A percentile compares a stretch with the other conserved stretches of the same genome.
Evolutionary conservation across 30 jellyfish, hydroid and myxozoan species (phyloP).

Genomic region (Aurelia sp.): DNA sequence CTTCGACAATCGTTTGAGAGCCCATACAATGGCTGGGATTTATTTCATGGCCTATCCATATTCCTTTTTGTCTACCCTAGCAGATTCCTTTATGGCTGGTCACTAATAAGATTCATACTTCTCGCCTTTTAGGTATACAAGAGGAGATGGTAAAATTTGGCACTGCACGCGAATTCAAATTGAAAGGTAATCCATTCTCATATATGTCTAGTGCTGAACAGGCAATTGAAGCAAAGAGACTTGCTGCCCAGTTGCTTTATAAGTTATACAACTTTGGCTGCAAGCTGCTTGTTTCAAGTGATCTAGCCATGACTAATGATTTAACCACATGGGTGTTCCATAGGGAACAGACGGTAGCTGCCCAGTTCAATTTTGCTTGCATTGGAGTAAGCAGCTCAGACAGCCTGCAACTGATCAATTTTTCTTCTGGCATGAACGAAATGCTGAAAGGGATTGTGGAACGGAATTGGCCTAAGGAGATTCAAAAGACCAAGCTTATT

Average conservation of each 20-base stretch:
- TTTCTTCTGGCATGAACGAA: not conserved
- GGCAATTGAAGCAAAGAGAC: slow-evolving; percentile 4
- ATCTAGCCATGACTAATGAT: not conserved
- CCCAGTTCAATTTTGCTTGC: slow-evolving; percentile 15
- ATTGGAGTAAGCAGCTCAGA: slow-evolving; percentile 3
- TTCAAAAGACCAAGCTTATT: not conserved
- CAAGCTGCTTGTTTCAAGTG: slow-evolving; percentile 20
- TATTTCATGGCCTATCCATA: too few species aligned
- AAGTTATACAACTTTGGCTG: slow-evolving; percentile 16
- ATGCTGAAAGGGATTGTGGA: not conserved
- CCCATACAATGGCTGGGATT: too few species aligned
- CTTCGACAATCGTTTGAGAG: too few species aligned
- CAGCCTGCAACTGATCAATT: not conserved
- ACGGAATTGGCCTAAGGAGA: slow-evolving; percentile 31
- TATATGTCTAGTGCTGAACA: not conserved
- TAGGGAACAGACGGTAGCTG: slow-evolving; percentile 9
- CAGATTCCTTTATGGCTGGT: too few species aligned
- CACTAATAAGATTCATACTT: too few species aligned
- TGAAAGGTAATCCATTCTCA: slow-evolving; percentile 15
- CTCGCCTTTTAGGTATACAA: slow-evolving; percentile 3
- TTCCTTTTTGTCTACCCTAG: too few species aligned
- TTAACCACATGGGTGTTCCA: slow-evolving; percentile 27
- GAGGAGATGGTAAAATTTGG: not conserved
- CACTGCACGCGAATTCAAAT: slow-evolving; percentile 6
- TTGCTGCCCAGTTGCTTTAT: slow-evolving; percentile 17